A percentile compares a stretch with the other conserved stretches of the same genome.
These are phyloP conservation scores for Tigriopus japonicus DNA, from an alignment of 1,140 invertebrate species.

Conservation along the genomic window DNA sequence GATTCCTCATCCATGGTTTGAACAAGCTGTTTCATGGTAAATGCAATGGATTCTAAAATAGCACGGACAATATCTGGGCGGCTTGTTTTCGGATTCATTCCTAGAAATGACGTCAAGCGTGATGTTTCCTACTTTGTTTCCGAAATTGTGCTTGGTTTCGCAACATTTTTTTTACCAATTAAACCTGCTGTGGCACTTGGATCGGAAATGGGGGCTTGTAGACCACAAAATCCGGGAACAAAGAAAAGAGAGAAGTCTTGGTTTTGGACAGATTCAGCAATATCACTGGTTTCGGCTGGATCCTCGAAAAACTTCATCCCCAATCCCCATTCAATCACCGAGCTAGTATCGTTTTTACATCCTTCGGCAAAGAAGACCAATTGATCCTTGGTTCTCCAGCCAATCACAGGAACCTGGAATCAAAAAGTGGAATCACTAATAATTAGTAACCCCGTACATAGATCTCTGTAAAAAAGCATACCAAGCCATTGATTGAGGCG, in stretches of 20 bases:
- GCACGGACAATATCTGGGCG: constrained; percentile 59
- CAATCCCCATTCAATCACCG: neutral
- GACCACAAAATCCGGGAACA: constrained; percentile 75
- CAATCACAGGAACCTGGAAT: neutral
- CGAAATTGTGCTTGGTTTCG: too few species aligned
- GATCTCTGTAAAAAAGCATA: too few species aligned
- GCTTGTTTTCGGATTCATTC: constrained; percentile 49
- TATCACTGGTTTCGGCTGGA: constrained; percentile 40
- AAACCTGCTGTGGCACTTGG: constrained; percentile 57
- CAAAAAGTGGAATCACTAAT: constrained; percentile 4
- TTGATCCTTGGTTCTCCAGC: neutral
- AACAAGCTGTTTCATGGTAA: constrained; percentile 55
- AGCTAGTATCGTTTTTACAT: neutral
- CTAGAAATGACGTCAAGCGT: too few species aligned
- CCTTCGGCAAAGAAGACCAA: constrained; percentile 7
- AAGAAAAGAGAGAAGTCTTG: constrained; percentile 60
- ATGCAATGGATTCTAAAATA: constrained; percentile 68
- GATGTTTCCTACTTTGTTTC: too few species aligned
- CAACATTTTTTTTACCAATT: constrained; percentile 42
- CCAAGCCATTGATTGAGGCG: constrained; percentile 40
- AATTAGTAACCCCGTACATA: too few species aligned
- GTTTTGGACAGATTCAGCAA: constrained; percentile 50
- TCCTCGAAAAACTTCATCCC: constrained; percentile 31
- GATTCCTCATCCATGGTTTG: constrained; percentile 45
- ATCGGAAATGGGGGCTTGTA: constrained; percentile 69